phyloP scores from a whole-genome alignment of 2,888 invertebrate genomes.

The Schrankia costaestrigalis region DNA sequence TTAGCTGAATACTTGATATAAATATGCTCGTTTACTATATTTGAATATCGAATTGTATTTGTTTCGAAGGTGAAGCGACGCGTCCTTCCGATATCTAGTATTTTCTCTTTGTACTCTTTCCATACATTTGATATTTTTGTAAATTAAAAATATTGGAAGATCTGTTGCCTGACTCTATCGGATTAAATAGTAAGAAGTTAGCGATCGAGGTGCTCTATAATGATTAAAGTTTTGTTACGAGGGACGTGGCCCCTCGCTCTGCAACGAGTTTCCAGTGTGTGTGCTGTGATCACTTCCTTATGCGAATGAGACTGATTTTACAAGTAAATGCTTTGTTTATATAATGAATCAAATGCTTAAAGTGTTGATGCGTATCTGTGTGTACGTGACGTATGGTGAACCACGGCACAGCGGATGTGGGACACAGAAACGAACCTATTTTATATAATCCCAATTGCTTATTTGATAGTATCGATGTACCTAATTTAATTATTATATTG shows the following conservation, averaged over 20 bases:
- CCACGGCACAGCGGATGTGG: slow-evolving; percentile 11
- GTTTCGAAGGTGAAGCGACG: slow-evolving; percentile 45
- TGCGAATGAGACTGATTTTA: slow-evolving; percentile 81
- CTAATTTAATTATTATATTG: slow-evolving; percentile 55
- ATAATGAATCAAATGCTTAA: slow-evolving; percentile 59
- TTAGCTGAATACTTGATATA: slow-evolving; percentile 31
- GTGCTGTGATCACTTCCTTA: slow-evolving; percentile 81
- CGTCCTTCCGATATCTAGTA: slow-evolving; percentile 52
- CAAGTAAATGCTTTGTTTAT: slow-evolving; percentile 72
- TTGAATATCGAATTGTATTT: slow-evolving; percentile 40
- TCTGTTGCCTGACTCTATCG: slow-evolving; percentile 65
- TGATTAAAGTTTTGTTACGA: slow-evolving; percentile 67
- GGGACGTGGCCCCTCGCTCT: slow-evolving; percentile 69
- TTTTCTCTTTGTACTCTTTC: slow-evolving; percentile 46
- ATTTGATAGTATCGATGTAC: slow-evolving; percentile 52
- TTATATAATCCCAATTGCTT: slow-evolving; percentile 59
- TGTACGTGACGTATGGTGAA: background rate
- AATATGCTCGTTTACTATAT: slow-evolving; percentile 44
- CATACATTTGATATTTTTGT: slow-evolving; percentile 55
- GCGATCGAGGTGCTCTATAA: slow-evolving; percentile 75
- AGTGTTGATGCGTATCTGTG: slow-evolving; percentile 32
- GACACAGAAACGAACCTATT: slow-evolving; percentile 38
- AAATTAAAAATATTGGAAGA: slow-evolving; percentile 46
- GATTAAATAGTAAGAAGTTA: slow-evolving; percentile 67
- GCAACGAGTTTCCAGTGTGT: slow-evolving; percentile 78